phyloP scores from a whole-genome alignment of 2,797 vertebrate species.

The Chelidonichthys spinosus region DNA sequence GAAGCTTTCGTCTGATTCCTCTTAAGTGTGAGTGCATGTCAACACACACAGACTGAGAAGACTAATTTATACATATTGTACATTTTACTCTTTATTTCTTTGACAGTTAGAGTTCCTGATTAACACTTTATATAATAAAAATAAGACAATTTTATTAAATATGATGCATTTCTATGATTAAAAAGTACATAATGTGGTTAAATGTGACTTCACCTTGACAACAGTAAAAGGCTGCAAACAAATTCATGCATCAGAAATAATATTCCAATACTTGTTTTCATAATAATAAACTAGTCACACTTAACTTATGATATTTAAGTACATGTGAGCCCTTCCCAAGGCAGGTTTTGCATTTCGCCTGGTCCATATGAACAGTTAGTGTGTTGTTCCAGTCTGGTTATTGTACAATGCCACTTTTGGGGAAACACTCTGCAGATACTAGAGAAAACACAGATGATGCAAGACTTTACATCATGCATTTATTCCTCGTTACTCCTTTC shows the following conservation, averaged over 20 bases:
- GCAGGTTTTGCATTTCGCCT: not conserved
- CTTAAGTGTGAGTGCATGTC: not conserved
- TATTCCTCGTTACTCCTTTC: not conserved
- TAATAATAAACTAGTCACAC: not conserved
- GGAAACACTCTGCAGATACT: not conserved
- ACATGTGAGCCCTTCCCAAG: not conserved
- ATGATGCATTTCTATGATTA: not conserved
- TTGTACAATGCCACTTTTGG: not conserved
- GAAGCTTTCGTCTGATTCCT: not conserved
- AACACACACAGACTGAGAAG: not conserved
- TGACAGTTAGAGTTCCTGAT: not conserved
- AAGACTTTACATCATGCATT: not conserved
- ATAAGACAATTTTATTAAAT: not conserved
- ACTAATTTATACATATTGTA: not conserved
- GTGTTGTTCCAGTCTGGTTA: not conserved
- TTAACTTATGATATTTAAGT: not conserved
- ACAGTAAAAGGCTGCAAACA: not conserved
- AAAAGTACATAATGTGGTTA: not conserved
- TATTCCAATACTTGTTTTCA: not conserved
- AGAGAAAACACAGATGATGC: not conserved
- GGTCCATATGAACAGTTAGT: not conserved
- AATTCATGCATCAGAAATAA: conserved; percentile 10
- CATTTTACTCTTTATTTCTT: not conserved
- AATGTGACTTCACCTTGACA: not conserved
- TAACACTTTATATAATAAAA: not conserved